Percentiles rank a stretch among this genome's conserved stretches.
These are phyloP conservation scores for Latrodectus elegans DNA, from an alignment of 2,888 invertebrate genomes.

Conservation along the genomic window DNA sequence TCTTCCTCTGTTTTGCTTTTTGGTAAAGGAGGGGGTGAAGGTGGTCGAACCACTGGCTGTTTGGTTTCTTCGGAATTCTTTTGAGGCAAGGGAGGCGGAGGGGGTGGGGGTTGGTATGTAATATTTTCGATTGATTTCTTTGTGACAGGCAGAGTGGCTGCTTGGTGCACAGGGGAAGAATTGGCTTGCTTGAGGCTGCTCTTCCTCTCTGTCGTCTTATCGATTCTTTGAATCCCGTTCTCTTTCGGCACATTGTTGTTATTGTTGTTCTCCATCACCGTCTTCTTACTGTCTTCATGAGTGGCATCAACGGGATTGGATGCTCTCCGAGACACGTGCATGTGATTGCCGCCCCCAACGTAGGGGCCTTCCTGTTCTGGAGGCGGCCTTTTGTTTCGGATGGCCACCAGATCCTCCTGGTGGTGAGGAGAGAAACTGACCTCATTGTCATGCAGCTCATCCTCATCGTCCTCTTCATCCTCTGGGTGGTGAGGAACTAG, in stretches of 20 bases:
- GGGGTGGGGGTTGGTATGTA: conserved; percentile 42
- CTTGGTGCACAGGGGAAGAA: not conserved
- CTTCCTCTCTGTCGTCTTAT: conserved; percentile 5
- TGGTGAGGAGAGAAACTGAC: conserved; percentile 70
- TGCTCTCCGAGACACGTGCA: conserved; percentile 67
- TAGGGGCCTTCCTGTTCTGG: conserved; percentile 31
- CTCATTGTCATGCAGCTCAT: conserved; percentile 69
- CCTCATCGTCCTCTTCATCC: conserved; percentile 68
- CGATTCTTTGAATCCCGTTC: conserved; percentile 57
- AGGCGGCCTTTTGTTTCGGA: conserved; percentile 67
- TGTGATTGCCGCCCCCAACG: conserved; percentile 7
- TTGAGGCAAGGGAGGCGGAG: conserved; percentile 14
- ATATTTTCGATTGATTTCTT: conserved; percentile 31
- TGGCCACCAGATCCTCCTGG: conserved; percentile 70
- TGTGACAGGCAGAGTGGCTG: not conserved
- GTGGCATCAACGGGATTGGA: conserved; percentile 57
- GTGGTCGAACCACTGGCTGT: conserved; percentile 27
- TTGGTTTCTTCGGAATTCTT: conserved; percentile 38
- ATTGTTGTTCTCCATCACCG: conserved; percentile 1
- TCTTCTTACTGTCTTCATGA: conserved; percentile 56
- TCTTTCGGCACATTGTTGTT: not conserved
- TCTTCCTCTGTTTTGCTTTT: conserved; percentile 32
- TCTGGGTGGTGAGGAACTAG: conserved; percentile 42
- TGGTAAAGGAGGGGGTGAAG: conserved; percentile 55
- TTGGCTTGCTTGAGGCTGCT: not conserved